These are phyloP conservation scores for Grammomys dolichurus DNA, from an alignment of 2,113 vertebrate species.

Conservation along the genomic window DNA sequence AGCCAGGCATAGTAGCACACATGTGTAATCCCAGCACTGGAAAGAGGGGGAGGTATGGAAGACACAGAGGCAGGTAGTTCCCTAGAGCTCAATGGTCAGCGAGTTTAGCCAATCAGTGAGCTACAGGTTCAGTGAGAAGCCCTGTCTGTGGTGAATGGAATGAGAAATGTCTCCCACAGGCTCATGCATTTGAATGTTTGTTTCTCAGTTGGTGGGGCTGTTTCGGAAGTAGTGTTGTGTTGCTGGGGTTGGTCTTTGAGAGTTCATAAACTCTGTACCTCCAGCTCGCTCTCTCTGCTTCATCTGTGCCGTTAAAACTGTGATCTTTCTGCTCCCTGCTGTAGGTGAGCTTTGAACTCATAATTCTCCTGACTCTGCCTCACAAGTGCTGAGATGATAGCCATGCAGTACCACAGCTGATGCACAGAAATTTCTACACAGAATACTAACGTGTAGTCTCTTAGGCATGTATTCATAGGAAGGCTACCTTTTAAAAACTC, in stretches of 20 bases:
- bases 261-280: background rate
- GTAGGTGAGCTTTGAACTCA: background rate
- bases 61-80: background rate
- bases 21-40: background rate
- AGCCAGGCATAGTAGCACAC: background rate
- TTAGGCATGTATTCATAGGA: background rate
- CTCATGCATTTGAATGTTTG: no score
- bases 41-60: background rate
- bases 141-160: background rate
- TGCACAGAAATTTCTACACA: background rate
- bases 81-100: background rate
- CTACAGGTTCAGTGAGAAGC: background rate
- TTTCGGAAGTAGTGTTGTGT: background rate
- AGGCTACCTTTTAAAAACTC: conserved; percentile 17
- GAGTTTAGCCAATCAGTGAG: background rate
- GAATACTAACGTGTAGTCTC: background rate
- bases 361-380: background rate
- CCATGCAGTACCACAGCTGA: background rate
- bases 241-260: background rate
- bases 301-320: background rate
- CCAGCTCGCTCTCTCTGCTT: background rate
- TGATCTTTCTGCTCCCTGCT: background rate
- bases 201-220: background rate
- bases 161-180: background rate
- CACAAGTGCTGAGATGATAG: background rate